Evolutionary conservation across 1,140 invertebrate genomes (phyloP).

Genomic region (Drosophila athabasca): DNA sequence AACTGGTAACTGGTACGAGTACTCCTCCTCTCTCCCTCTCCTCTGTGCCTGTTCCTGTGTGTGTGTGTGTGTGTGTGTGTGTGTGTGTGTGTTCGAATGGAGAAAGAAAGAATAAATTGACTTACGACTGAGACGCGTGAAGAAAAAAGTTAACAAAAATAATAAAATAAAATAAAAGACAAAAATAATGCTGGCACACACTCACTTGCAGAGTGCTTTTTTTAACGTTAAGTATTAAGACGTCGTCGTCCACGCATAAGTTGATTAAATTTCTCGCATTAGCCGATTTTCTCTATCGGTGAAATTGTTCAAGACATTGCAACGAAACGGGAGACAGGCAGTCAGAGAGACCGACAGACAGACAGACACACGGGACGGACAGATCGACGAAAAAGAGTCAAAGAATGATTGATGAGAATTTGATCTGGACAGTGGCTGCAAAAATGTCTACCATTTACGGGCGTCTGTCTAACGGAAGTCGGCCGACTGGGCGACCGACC

Average conservation of each 20-base stretch:
- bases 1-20: constrained; percentile 61
- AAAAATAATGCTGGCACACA: constrained; percentile 46
- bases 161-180: constrained; percentile 25
- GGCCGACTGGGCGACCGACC: background rate
- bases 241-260: constrained; percentile 61
- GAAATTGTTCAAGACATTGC: constrained; percentile 48
- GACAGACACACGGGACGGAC: no score
- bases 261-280: constrained; percentile 80
- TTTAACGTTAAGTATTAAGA: constrained; percentile 58
- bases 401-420: constrained; percentile 76
- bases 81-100: constrained; percentile 22
- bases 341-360: no score
- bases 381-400: constrained; percentile 36
- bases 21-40: constrained; percentile 43
- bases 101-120: constrained; percentile 72
- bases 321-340: constrained; percentile 3
- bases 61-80: constrained; percentile 1
- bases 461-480: constrained; percentile 57
- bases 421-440: constrained; percentile 38
- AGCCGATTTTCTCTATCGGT: constrained; percentile 68
- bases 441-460: constrained; percentile 25
- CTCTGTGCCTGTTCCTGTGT: constrained; percentile 2
- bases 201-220: constrained; percentile 25
- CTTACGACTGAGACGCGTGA: constrained; percentile 36
- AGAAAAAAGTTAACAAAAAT: constrained; percentile 39